Conservation (phyloP, 2,888 invertebrate genomes). For the Himalopsyche anomala region DNA sequence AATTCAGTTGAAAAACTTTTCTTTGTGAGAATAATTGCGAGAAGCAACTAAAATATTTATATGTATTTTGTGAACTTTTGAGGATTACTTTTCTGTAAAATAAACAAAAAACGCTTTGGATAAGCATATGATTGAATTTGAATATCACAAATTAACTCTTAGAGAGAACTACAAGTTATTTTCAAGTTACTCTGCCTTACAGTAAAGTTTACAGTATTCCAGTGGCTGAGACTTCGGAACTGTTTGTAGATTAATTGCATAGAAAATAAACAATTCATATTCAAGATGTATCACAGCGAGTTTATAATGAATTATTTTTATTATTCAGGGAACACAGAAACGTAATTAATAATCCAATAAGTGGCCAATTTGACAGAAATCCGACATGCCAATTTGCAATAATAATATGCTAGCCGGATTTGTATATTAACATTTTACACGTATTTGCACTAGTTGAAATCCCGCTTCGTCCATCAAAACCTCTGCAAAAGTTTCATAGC, state of each 20-base stretch:
- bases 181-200: background rate
- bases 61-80: no score
- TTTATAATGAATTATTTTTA: background rate
- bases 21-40: no score
- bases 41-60: no score
- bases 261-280: conserved; percentile 1
- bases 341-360: background rate
- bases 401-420: conserved; percentile 26
- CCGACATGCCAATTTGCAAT: conserved; percentile 32
- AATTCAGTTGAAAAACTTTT: no score
- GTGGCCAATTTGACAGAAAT: conserved; percentile 15
- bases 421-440: conserved; percentile 28
- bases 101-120: no score
- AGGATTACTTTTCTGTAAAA: no score
- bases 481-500: background rate
- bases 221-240: background rate
- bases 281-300: background rate
- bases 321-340: background rate
- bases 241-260: background rate
- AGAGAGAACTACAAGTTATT: no score
- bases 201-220: conserved; percentile 19
- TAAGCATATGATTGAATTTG: no score
- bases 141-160: no score
- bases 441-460: conserved; percentile 4
- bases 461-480: background rate